Percentiles rank a stretch among this genome's conserved stretches.
phyloP scores from a whole-genome alignment of 2,113 vertebrate genomes.

The Thymallus thymallus region DNA sequence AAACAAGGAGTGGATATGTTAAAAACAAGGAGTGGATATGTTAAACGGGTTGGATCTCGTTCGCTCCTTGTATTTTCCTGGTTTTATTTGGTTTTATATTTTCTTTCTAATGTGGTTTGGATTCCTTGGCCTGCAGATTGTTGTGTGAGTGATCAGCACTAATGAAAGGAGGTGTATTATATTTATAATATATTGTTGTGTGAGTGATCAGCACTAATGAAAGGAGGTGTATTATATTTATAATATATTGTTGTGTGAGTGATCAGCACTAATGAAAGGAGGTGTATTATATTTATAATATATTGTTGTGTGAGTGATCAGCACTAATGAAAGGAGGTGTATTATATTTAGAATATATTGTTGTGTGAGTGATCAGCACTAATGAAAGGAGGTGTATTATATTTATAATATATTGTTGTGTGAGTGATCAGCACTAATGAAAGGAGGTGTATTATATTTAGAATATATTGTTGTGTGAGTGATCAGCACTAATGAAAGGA shows the following conservation, averaged over 20 bases:
- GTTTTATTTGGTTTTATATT: neutral
- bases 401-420: too few relatives aligned
- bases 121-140: constrained; percentile 64
- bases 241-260: constrained; percentile 55
- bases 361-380: too few relatives aligned
- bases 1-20: constrained; percentile 29
- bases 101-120: constrained; percentile 58
- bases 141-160: constrained; percentile 64
- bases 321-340: constrained; percentile 58
- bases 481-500: too few relatives aligned
- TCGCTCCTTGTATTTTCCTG: constrained; percentile 11
- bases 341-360: neutral
- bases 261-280: constrained; percentile 63
- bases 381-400: too few relatives aligned
- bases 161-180: constrained; percentile 49
- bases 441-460: too few relatives aligned
- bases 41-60: constrained; percentile 45
- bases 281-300: constrained; percentile 13
- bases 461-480: too few relatives aligned
- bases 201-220: constrained; percentile 67
- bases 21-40: constrained; percentile 33
- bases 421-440: too few relatives aligned
- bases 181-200: constrained; percentile 37
- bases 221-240: constrained; percentile 32
- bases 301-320: constrained; percentile 61